Evolutionary conservation across 2,113 vertebrate genomes (phyloP).

Genomic region (Zosterops borbonicus): DNA sequence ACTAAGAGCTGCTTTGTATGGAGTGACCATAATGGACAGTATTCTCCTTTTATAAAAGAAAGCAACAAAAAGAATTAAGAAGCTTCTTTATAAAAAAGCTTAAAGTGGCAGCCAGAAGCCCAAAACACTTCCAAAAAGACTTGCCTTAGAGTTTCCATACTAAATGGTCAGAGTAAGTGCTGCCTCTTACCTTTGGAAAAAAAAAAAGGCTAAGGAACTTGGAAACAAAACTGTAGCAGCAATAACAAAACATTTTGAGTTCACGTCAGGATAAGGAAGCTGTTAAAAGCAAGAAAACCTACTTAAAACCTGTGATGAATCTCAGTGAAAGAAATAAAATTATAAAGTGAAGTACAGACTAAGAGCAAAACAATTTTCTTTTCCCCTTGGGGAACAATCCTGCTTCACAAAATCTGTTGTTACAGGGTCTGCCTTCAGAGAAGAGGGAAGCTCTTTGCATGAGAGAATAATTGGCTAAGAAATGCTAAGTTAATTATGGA

Average conservation of each 20-base stretch:
- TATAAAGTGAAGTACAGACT: not conserved
- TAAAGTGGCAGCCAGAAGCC: not conserved
- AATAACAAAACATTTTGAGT: not conserved
- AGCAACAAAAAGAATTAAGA: not conserved
- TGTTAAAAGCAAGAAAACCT: not conserved
- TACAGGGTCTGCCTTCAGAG: not conserved
- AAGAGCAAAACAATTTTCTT: not conserved
- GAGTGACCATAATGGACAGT: not conserved
- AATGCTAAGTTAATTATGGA: not conserved
- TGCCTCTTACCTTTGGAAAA: not conserved
- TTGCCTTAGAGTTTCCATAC: not conserved
- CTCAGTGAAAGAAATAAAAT: not conserved
- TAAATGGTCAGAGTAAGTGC: not conserved
- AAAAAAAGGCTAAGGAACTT: not conserved
- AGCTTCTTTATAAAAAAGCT: not conserved
- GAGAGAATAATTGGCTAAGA: not conserved
- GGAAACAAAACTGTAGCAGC: not conserved
- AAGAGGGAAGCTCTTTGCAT: not conserved
- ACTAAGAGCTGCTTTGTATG: not conserved
- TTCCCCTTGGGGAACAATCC: not conserved
- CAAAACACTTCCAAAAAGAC: not conserved
- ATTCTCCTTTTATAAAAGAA: not conserved
- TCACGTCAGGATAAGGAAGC: not conserved
- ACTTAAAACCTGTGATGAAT: not conserved
- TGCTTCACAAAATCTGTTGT: not conserved